phyloP scores from a whole-genome alignment of 2,888 invertebrate species.

The Mesoligia furuncula region DNA sequence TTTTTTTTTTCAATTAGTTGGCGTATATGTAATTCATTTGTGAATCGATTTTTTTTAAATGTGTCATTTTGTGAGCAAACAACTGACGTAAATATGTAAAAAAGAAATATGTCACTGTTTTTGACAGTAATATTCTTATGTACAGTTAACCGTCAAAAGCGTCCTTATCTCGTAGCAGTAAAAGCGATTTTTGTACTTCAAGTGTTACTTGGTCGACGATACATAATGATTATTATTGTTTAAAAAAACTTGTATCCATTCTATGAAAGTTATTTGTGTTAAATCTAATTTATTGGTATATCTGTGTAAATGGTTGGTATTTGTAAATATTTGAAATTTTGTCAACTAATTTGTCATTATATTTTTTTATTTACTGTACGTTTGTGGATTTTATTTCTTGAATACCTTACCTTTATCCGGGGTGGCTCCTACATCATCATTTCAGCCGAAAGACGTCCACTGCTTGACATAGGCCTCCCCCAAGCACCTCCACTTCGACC shows the following conservation, averaged over 20 bases:
- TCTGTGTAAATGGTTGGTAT: conserved; percentile 79
- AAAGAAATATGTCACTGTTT: background rate
- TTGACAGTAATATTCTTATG: background rate
- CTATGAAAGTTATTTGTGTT: conserved; percentile 70
- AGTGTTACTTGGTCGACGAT: background rate
- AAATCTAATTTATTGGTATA: conserved; percentile 79
- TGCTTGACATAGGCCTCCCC: no score
- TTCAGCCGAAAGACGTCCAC: no score
- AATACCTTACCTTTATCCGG: no score
- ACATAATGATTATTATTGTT: background rate
- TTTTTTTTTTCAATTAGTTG: background rate
- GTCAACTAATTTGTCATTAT: conserved; percentile 78
- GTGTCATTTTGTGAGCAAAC: background rate
- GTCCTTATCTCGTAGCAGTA: background rate
- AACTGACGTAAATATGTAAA: conserved; percentile 4
- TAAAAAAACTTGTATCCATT: conserved; percentile 14
- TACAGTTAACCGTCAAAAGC: background rate
- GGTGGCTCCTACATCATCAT: no score
- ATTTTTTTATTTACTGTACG: conserved; percentile 78
- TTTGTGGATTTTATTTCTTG: conserved; percentile 59
- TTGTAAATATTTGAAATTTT: conserved; percentile 81
- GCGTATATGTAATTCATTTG: conserved; percentile 23
- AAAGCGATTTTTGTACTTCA: conserved; percentile 2
- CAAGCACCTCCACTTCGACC: no score
- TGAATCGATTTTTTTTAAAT: background rate